Conservation (phyloP, 2,888 invertebrate genomes). For the Apomyelois bistriatella region DNA sequence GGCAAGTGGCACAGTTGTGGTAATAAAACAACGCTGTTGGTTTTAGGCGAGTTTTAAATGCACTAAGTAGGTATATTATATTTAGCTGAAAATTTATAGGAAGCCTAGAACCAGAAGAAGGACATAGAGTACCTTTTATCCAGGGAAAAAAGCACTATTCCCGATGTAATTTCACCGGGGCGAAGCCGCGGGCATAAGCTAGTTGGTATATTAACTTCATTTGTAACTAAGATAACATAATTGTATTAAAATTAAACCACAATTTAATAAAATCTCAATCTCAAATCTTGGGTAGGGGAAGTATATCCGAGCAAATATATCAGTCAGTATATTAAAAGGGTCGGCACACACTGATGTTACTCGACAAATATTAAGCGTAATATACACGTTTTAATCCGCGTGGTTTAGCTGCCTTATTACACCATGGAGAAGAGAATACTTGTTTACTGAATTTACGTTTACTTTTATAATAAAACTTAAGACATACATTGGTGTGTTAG, state of each 20-base stretch:
- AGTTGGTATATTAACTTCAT: no score
- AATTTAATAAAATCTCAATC: background rate
- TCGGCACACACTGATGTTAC: conserved; percentile 1
- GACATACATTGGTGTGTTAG: no score
- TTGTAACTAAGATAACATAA: no score
- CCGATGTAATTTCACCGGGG: no score
- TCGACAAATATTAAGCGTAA: conserved; percentile 8
- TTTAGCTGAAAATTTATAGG: no score
- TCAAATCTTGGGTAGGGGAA: background rate
- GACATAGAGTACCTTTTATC: no score
- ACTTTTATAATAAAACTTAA: no score
- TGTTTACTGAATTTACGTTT: background rate
- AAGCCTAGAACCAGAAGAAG: no score
- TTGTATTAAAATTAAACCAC: background rate
- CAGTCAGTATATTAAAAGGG: background rate
- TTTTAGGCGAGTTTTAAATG: background rate
- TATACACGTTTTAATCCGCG: conserved; percentile 9
- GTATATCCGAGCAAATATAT: background rate
- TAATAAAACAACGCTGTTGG: background rate
- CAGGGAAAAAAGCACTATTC: no score
- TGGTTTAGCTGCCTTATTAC: conserved; percentile 7
- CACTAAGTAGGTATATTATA: background rate
- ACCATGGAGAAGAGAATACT: background rate
- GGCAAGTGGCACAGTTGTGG: background rate
- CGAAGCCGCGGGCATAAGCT: no score